Evolutionary conservation across 1,140 invertebrate species (phyloP), one percentile per base, ranked within the genome.

Genomic region (Phthorimaea operculella): DNA sequence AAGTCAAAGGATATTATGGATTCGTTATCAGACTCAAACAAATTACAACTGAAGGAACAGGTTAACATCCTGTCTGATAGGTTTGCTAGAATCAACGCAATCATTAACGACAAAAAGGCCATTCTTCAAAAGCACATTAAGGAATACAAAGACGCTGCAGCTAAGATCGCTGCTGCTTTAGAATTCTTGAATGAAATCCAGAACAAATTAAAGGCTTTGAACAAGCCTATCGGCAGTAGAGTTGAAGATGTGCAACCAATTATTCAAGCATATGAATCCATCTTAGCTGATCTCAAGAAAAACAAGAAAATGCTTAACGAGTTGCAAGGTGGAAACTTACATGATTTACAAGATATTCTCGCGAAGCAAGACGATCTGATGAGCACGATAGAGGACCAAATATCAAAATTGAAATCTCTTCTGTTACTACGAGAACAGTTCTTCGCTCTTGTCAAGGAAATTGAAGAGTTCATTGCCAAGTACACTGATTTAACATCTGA

Each of bases 391-490:
- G 94, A 97, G 86, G 92, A 93, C 51, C 94, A 96, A 78, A 92
- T 96, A 59, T 90, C 91, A 0, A 91, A 90, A 76, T 79, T 96
- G 1, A 89, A 93, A 59, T 92, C 94, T 62, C 83, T 96, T 0
- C 71, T 97, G 1, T 70, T 94, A 0, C 72, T 96, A 0, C 88
- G 96, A 33, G 94, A 98, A 77, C 94, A 97, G 66, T 98, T 94
- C 72, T 90, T 95, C 47, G 90, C 92, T 1, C 77, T 97, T 6
- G 90, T 96, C 18, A 92, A 92, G 44, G 95, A 97, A 77, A 95
- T 98, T 48, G 91, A 92, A 67, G 92, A 91, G 6, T 94, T 96
- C 61, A 92, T 97, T 21, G 89, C 91, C 17, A 95, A 95, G 70
- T 96, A 96, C 71, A 94, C 93, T 0, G 92, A 94, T 71, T 89